A percentile compares a stretch with the other conserved stretches of the same genome.
Evolutionary conservation across 2,888 invertebrate genomes (phyloP).

Genomic region (Scotopteryx bipunctaria): DNA sequence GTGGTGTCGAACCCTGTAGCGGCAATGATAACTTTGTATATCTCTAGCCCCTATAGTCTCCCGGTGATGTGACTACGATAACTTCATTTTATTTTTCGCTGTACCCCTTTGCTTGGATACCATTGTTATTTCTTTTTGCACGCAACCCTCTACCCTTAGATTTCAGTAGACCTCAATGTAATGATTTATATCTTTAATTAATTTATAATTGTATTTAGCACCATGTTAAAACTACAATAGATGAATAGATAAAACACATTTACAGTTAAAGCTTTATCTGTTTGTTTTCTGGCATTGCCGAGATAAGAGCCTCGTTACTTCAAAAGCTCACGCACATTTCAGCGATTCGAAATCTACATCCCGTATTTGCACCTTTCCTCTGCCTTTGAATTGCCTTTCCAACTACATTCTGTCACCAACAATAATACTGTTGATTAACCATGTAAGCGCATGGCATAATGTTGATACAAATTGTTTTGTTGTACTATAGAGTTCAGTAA

Average conservation of each 20-base stretch:
- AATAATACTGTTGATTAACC: constrained; percentile 68
- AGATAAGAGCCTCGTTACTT: constrained; percentile 61
- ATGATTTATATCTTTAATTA: constrained; percentile 41
- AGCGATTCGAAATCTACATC: constrained; percentile 51
- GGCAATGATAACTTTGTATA: constrained; percentile 57
- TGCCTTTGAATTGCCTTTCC: constrained; percentile 74
- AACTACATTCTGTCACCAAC: constrained; percentile 50
- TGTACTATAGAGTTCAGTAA: constrained; percentile 45
- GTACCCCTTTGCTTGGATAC: constrained; percentile 59
- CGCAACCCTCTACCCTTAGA: constrained; percentile 51
- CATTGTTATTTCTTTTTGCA: constrained; percentile 55
- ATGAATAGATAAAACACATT: constrained; percentile 53
- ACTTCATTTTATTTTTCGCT: constrained; percentile 62
- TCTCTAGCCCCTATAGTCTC: constrained; percentile 55
- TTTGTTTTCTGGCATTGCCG: constrained; percentile 84
- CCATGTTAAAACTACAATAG: constrained; percentile 49
- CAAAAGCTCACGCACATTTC: constrained; percentile 55
- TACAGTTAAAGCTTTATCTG: constrained; percentile 78
- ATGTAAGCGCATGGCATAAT: constrained; percentile 74
- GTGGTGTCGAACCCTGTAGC: constrained; percentile 71
- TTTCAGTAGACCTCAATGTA: constrained; percentile 43
- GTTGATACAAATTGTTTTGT: constrained; percentile 49
- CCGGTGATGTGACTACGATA: constrained; percentile 63
- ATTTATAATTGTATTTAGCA: constrained; percentile 44
- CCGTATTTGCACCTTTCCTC: constrained; percentile 74